Conservation (phyloP, 2,113 vertebrate species). For the Pachycephala philippinensis region DNA sequence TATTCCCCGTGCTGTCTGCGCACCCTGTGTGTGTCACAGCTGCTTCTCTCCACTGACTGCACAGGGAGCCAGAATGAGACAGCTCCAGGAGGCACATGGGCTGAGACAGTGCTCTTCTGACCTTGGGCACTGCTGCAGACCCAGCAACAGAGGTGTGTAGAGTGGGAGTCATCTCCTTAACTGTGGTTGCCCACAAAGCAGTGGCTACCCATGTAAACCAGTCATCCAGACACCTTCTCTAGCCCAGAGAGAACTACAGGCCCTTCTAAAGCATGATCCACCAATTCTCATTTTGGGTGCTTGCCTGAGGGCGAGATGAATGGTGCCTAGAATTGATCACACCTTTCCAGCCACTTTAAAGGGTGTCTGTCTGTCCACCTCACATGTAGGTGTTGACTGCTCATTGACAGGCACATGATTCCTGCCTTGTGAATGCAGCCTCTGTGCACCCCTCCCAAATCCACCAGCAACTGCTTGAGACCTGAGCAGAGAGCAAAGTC, state of each 20-base stretch:
- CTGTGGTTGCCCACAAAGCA: not conserved
- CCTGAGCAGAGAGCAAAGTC: not conserved
- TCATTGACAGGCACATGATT: not conserved
- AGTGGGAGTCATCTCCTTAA: not conserved
- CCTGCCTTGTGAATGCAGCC: not conserved
- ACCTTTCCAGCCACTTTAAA: not conserved
- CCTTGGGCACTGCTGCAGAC: not conserved
- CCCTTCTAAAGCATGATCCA: not conserved
- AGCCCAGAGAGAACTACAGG: not conserved
- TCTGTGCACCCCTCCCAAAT: not conserved
- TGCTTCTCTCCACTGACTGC: not conserved
- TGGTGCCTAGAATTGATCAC: not conserved
- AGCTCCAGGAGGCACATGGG: not conserved
- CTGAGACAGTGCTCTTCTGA: not conserved
- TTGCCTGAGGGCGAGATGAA: not conserved
- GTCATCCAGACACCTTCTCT: not conserved
- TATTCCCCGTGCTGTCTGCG: not conserved
- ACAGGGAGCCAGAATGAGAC: not conserved
- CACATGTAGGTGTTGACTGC: not conserved
- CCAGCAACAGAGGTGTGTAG: not conserved
- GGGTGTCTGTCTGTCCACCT: not conserved
- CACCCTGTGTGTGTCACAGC: not conserved
- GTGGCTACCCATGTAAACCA: not conserved
- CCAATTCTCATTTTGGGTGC: not conserved
- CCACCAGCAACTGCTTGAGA: not conserved